phyloP scores from a whole-genome alignment of 2,888 invertebrate species.

The Sarcophaga rosellei region DNA sequence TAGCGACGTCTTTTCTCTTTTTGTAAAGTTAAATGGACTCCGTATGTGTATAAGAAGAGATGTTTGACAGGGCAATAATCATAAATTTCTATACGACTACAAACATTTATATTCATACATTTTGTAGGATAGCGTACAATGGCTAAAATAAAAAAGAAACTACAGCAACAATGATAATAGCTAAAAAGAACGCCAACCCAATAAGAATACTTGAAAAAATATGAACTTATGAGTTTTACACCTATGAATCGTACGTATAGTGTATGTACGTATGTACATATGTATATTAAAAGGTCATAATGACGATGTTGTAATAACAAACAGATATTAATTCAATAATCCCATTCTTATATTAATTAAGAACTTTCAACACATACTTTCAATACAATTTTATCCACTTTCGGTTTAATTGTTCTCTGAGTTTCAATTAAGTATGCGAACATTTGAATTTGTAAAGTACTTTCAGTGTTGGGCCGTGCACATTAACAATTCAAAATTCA shows the following conservation, averaged over 20 bases:
- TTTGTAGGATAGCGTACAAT: background rate
- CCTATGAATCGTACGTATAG: background rate
- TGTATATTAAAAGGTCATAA: background rate
- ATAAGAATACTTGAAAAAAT: slow-evolving; percentile 43
- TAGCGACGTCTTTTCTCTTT: slow-evolving; percentile 40
- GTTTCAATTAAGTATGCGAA: slow-evolving; percentile 9
- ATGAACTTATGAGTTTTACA: slow-evolving; percentile 1
- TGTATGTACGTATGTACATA: background rate
- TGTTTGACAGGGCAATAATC: slow-evolving; percentile 67
- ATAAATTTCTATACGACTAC: slow-evolving; percentile 65
- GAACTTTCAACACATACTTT: background rate
- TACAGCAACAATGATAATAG: background rate
- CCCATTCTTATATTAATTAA: background rate
- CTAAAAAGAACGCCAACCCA: slow-evolving; percentile 10
- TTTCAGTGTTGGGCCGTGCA: background rate
- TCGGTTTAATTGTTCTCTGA: slow-evolving; percentile 3
- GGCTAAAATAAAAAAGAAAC: background rate
- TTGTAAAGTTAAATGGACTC: slow-evolving; percentile 48
- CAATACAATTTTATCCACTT: background rate
- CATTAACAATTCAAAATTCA: slow-evolving; percentile 17
- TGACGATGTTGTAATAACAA: slow-evolving; percentile 30
- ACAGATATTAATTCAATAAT: no score
- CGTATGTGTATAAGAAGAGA: slow-evolving; percentile 45
- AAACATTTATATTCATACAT: slow-evolving; percentile 45
- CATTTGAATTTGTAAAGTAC: slow-evolving; percentile 2